Evolutionary conservation across 2,888 invertebrate species (phyloP).

Genomic region (Pristionchus entomophagus): DNA sequence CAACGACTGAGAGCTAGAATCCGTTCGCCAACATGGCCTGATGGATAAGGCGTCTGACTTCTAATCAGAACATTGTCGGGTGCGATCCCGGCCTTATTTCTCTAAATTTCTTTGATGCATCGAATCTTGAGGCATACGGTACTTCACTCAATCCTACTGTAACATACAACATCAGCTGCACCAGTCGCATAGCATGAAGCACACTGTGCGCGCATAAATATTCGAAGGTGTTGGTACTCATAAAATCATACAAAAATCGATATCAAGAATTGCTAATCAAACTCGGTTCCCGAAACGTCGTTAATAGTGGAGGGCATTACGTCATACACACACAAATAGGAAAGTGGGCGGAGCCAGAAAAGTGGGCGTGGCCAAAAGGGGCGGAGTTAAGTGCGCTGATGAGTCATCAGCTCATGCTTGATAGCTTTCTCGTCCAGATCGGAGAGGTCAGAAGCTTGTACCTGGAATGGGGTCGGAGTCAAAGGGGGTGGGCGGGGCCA

Average conservation of each 20-base stretch:
- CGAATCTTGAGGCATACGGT: too few relatives aligned
- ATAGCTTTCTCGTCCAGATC: slow-evolving; percentile 76
- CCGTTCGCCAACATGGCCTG: too few relatives aligned
- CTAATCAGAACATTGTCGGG: slow-evolving; percentile 73
- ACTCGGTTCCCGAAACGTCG: slow-evolving; percentile 6
- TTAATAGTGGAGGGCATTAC: slow-evolving; percentile 1
- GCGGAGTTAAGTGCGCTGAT: slow-evolving; percentile 69
- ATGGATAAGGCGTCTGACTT: slow-evolving; percentile 75
- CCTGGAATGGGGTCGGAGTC: slow-evolving; percentile 45
- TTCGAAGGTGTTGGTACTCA: neutral
- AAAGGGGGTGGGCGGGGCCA: neutral
- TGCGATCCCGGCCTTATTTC: too few relatives aligned
- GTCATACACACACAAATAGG: slow-evolving; percentile 2
- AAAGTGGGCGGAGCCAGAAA: neutral
- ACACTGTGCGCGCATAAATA: neutral
- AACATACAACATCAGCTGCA: too few relatives aligned
- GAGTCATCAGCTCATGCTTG: slow-evolving; percentile 75
- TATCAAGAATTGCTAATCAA: neutral
- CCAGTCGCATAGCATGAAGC: slow-evolving; percentile 17
- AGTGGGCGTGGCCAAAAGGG: neutral
- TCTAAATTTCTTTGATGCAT: too few relatives aligned
- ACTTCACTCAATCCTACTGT: too few relatives aligned
- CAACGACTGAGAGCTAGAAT: too few relatives aligned
- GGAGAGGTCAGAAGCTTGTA: slow-evolving; percentile 75
- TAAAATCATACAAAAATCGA: neutral